Conservation (phyloP, 2,797 vertebrate genomes). For the Tokudaia muenninki region DNA sequence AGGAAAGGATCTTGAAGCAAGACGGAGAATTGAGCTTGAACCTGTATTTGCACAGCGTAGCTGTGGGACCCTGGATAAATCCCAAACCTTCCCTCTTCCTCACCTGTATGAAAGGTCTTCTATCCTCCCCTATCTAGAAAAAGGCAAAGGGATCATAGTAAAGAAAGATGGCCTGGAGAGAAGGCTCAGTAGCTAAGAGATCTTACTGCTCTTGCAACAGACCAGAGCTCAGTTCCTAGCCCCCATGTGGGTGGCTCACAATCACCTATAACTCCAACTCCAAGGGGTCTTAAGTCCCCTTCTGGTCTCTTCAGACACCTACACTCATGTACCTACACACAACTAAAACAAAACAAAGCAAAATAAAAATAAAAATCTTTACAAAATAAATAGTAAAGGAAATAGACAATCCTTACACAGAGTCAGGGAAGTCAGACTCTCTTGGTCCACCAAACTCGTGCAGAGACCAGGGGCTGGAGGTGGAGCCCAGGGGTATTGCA, state of each 20-base stretch:
- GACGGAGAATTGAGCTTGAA: not conserved
- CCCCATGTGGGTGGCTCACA: not conserved
- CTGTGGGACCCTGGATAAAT: not conserved
- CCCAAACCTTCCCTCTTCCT: not conserved
- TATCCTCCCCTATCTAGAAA: too few relatives aligned
- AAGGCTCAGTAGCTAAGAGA: not conserved
- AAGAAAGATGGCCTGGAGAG: not conserved
- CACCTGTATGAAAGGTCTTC: not conserved
- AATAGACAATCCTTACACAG: not conserved
- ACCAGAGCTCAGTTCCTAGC: not conserved
- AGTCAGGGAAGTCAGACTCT: not conserved
- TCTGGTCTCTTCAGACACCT: not conserved
- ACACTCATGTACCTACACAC: not conserved
- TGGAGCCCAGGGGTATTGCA: not conserved
- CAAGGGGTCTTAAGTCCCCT: not conserved
- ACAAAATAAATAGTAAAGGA: not conserved
- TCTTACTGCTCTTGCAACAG: not conserved
- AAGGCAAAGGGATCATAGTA: not conserved
- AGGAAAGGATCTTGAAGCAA: not conserved
- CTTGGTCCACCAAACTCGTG: rapidly evolving
- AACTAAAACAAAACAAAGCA: not conserved
- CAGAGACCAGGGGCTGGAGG: not conserved
- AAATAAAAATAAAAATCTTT: not conserved
- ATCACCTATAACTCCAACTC: not conserved
- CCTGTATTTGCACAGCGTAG: not conserved